A percentile compares a stretch with the other conserved stretches of the same genome.
These are phyloP conservation scores for Lepeophtheirus nordmannii DNA, from an alignment of 2,888 invertebrate species.

Conservation along the genomic window DNA sequence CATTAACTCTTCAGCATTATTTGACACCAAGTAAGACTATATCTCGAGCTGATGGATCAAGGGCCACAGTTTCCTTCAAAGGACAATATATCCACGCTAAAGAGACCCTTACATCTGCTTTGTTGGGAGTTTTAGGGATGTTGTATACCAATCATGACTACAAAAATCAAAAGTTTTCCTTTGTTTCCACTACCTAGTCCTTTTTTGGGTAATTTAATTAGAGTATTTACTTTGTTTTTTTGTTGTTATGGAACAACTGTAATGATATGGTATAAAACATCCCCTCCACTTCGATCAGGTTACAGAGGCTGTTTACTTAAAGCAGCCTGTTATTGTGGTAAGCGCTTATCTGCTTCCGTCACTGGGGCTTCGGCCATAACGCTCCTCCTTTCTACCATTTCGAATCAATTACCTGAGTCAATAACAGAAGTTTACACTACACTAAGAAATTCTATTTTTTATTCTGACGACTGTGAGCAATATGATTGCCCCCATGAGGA, in stretches of 20 bases:
- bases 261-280: neutral
- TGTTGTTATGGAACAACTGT: too few relatives aligned
- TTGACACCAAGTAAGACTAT: neutral
- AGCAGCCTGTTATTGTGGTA: neutral
- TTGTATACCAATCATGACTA: neutral
- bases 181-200: too few relatives aligned
- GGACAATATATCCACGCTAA: neutral
- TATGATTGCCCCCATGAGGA: neutral
- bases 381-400: neutral
- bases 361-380: neutral
- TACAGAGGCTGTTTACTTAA: neutral
- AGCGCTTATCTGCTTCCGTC: neutral
- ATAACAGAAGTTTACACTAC: neutral
- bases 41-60: neutral
- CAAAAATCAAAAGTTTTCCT: too few relatives aligned
- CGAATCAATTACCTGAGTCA: neutral
- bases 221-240: too few relatives aligned
- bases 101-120: neutral
- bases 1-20: neutral
- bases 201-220: too few relatives aligned
- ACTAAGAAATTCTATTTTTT: neutral
- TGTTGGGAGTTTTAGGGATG: neutral
- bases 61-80: neutral
- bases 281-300: neutral
- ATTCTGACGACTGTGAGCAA: conserved; percentile 1